These are phyloP conservation scores for Microhierax caerulescens DNA, from an alignment of 2,797 vertebrate genomes.

Conservation along the genomic window DNA sequence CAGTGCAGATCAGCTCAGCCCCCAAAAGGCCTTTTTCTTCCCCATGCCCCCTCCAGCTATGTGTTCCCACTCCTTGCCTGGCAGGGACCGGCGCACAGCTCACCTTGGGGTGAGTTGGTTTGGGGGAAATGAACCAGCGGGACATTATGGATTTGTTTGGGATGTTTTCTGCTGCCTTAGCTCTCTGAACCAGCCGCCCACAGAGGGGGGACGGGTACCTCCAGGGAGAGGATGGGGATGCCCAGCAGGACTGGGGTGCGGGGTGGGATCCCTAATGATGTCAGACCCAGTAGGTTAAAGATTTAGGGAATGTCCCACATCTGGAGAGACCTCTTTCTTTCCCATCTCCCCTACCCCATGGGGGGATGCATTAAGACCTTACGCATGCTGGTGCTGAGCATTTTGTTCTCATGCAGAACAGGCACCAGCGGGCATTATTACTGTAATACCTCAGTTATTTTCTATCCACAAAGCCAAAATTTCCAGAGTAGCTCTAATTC, in stretches of 20 bases:
- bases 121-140: neutral
- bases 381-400: neutral
- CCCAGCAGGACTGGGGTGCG: neutral
- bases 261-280: neutral
- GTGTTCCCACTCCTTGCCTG: neutral
- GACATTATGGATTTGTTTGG: neutral
- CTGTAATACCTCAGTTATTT: neutral
- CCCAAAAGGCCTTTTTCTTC: neutral
- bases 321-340: neutral
- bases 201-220: neutral
- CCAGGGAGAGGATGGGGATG: neutral
- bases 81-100: neutral
- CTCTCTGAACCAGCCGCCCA: neutral
- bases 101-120: neutral
- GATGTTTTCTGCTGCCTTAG: neutral
- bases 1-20: neutral
- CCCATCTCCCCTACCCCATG: neutral
- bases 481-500: neutral
- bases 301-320: neutral
- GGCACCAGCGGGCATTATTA: neutral
- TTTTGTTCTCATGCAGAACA: neutral
- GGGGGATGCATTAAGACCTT: neutral
- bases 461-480: neutral
- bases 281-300: neutral
- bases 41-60: rapidly evolving